These are phyloP conservation scores for Remorina albescens DNA, from an alignment of 2,797 vertebrate species.

Conservation along the genomic window DNA sequence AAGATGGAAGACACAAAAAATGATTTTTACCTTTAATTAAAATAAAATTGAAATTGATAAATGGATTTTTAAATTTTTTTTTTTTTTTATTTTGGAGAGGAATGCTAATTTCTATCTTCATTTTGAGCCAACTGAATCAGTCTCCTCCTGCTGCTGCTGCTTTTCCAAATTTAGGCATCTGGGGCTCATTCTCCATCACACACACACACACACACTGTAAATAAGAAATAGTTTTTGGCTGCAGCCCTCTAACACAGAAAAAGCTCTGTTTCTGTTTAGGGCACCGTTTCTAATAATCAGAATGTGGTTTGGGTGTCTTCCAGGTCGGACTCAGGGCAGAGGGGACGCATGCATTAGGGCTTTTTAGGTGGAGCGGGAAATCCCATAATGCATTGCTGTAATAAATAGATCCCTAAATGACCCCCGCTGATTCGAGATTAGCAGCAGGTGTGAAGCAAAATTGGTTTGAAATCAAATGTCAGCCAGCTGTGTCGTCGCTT, in stretches of 20 bases:
- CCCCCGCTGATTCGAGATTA: no score
- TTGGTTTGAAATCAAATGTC: no score
- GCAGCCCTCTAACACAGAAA: slow-evolving; percentile 20
- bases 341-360: slow-evolving; percentile 9
- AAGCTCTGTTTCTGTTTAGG: slow-evolving; percentile 32
- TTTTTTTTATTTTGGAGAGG: slow-evolving; percentile 2
- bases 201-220: slow-evolving; percentile 27
- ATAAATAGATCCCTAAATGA: neutral
- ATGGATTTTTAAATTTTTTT: neutral
- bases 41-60: neutral
- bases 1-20: neutral
- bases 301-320: slow-evolving; percentile 7
- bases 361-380: slow-evolving; percentile 10
- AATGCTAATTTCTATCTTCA: slow-evolving; percentile 37
- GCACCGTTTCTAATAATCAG: slow-evolving; percentile 17
- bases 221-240: slow-evolving; percentile 45
- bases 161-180: slow-evolving; percentile 46
- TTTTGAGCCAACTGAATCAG: slow-evolving; percentile 45
- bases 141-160: slow-evolving; percentile 39
- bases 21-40: neutral
- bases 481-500: no score
- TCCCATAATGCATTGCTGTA: slow-evolving; percentile 18
- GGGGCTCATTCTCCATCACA: slow-evolving; percentile 11
- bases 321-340: slow-evolving; percentile 21
- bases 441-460: neutral